A percentile compares a stretch with the other conserved stretches of the same genome.
Evolutionary conservation across 2,113 vertebrate genomes (phyloP).

Genomic region (Apteryx mantelli): DNA sequence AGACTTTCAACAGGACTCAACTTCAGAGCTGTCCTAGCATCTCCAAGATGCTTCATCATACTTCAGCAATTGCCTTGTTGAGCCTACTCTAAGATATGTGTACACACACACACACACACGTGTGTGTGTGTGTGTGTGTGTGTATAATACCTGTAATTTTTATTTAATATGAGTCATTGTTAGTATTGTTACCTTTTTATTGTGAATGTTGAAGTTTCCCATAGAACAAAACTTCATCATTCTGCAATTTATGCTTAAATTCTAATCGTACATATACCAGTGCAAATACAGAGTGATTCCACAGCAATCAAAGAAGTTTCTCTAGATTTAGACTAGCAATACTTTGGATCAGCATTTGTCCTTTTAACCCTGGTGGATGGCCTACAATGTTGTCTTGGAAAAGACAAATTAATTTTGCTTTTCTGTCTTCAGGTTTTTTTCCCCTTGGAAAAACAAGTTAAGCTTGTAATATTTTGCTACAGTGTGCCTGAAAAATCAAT

Average conservation of each 20-base stretch:
- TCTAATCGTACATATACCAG: neutral
- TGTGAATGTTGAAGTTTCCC: neutral
- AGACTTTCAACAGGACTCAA: neutral
- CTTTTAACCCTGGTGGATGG: neutral
- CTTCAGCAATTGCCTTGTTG: neutral
- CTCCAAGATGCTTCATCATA: neutral
- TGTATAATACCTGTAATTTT: neutral
- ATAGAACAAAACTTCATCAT: neutral
- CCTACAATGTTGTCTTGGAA: neutral
- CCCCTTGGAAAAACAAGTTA: conserved; percentile 9
- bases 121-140: no score
- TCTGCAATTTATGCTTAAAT: neutral
- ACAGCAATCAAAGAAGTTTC: neutral
- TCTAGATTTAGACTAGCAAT: neutral
- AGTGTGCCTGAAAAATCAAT: conserved; percentile 36
- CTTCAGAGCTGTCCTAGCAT: neutral
- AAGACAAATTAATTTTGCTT: neutral
- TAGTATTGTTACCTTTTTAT: conserved; percentile 4
- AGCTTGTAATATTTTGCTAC: conserved; percentile 18
- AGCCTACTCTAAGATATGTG: neutral
- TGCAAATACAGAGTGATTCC: neutral
- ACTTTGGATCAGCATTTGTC: neutral
- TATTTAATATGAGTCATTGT: neutral
- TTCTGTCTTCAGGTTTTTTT: neutral
- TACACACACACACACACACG: neutral